These are phyloP conservation scores for Drosophila demipolita DNA, from an alignment of 2,888 invertebrate species.

Conservation along the genomic window DNA sequence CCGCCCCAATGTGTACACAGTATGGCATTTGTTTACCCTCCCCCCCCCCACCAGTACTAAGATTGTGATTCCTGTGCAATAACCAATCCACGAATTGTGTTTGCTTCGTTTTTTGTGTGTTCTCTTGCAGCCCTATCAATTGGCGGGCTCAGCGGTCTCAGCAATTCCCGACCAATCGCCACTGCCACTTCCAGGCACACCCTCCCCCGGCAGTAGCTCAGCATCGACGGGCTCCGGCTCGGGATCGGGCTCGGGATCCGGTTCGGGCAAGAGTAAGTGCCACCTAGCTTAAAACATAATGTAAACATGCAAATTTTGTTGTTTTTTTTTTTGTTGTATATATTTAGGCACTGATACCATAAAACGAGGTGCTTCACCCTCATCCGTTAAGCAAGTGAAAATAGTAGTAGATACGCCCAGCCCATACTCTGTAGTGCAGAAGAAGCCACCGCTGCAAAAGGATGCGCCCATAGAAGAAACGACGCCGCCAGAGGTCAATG, in stretches of 20 bases:
- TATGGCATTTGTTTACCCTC: slow-evolving; percentile 12
- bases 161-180: slow-evolving; percentile 87
- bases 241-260: slow-evolving; percentile 88
- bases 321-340: background rate
- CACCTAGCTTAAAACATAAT: background rate
- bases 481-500: slow-evolving; percentile 61
- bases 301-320: background rate
- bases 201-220: slow-evolving; percentile 94
- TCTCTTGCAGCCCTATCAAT: slow-evolving; percentile 85
- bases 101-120: slow-evolving; percentile 20
- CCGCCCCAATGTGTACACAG: slow-evolving; percentile 17
- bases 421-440: slow-evolving; percentile 83
- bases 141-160: slow-evolving; percentile 87
- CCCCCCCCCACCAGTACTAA: background rate
- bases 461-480: slow-evolving; percentile 69
- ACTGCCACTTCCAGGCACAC: slow-evolving; percentile 89
- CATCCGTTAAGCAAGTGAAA: slow-evolving; percentile 83
- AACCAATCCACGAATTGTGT: slow-evolving; percentile 44
- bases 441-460: slow-evolving; percentile 76
- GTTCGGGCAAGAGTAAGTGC: slow-evolving; percentile 83
- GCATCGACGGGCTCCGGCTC: slow-evolving; percentile 93
- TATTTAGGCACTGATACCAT: slow-evolving; percentile 85
- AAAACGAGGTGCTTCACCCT: slow-evolving; percentile 85
- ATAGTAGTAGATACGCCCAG: slow-evolving; percentile 84
- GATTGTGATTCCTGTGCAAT: background rate